Evolutionary conservation across 2,797 vertebrate species (phyloP), one percentile per base, ranked within the genome.

Genomic region (Onychomys torridus): DNA sequence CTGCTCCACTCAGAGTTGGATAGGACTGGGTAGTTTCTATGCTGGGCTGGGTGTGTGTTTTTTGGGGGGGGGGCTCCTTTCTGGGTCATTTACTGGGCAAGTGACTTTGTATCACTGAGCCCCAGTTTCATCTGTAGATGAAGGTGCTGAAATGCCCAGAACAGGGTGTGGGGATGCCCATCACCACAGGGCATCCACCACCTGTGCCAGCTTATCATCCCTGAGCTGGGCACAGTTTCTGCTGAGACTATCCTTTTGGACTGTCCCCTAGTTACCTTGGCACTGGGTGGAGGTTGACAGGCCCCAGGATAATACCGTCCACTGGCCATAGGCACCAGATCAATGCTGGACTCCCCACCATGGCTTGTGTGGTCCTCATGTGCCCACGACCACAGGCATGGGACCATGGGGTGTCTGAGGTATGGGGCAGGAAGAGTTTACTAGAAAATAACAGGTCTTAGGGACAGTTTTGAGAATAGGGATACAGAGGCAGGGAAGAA

Each of bases 361-460:
- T 3, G 61, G 55, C 14, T 40, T 52, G 34, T 23, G 43, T 40
- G 57, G 67, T 69, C 29, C 61, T 29, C 23, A 9, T n/a, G 9
- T 65, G 12, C 27, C 49, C 27, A 12, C 7, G 34, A 11, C 52
- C 29, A 16, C 79, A 52, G 32, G 78, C 89, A 4, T 2, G 13
- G 81, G 40, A 46, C 19, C 19, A 2, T 1, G 79, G 34, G 77
- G 13, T 7, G 0, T 49, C 61, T 57, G 55, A 43, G 73, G 21
- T 27, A 76, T 34, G 0, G 1, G 34, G n/a, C 13, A 40, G 2
- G 2, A 23, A 40, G 0, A 0, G 55, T 9, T 87, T 67, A 16
- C 29, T 46, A 55, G 63, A n/a, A 69, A 55, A 27, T 0, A 3
- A n/a, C 4, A 43, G n/a, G 52, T 78, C 87, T 82, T 19, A 3